Evolutionary conservation across 2,113 vertebrate species (phyloP), one percentile per base, ranked within the genome.

Genomic region (Pseudolaguvia tuberculata): DNA sequence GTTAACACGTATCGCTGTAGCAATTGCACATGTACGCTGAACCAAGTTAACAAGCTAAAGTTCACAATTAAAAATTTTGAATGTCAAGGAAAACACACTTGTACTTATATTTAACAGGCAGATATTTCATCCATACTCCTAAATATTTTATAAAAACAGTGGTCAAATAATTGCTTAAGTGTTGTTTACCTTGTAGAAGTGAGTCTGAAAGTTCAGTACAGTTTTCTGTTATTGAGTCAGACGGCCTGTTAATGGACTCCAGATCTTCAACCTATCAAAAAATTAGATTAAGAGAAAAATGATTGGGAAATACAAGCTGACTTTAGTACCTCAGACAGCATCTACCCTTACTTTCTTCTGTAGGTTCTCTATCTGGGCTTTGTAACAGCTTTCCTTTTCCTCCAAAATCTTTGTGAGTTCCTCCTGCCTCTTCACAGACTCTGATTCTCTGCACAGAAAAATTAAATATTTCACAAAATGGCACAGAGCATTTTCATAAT

Each of bases 391-490:
- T 75, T 95, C 93, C 86, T 89, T 94, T 76, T 94, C 93, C 79
- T 93, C 92, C 70, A 94, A 83, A 14, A 76, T 67, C 73, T 85
- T 93, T 78, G 84, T 90, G 80, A 93, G 88, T 59, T 94, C 93
- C 72, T 94, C 93, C 70, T 95, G 94, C 83, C 90, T 94, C 87
- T 93, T 95, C 82, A 90, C 86, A 88, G 93, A 94, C 84, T 95
- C 94, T 25, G 84, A 88, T 85, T 96, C 94, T 85, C 94, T 96
- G 83, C 80, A 81, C n/a, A 81, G 47, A 42, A 42, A 23, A 70
- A 50, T 57, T 5, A 66, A 3, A 63, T 39, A 65, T 42, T 27
- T 55, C 23, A 29, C 9, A 50, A 67, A 50, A 29, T 2, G 3
- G 27, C 23, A 20, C 42, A 48, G 27, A 27, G 45, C 2, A n/a